Conservation (phyloP, 2,888 invertebrate species). For the Drosophila acutilabella region DNA sequence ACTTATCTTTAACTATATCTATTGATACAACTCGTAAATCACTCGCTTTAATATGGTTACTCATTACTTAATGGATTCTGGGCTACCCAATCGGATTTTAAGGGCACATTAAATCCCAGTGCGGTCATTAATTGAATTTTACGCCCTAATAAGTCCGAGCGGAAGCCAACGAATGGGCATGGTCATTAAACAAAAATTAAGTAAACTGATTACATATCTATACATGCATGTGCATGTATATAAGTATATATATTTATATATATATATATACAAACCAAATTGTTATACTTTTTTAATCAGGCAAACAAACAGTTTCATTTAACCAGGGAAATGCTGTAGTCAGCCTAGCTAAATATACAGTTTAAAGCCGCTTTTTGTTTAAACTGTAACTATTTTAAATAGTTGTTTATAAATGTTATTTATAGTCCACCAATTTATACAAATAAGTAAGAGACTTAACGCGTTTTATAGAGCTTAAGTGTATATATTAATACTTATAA, state of each 20-base stretch:
- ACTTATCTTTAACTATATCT: no score
- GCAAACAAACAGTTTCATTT: background rate
- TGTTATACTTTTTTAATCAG: background rate
- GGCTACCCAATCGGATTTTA: background rate
- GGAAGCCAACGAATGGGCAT: constrained; percentile 32
- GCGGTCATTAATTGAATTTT: constrained; percentile 70
- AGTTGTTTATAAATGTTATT: no score
- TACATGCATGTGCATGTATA: constrained; percentile 11
- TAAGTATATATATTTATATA: constrained; percentile 17
- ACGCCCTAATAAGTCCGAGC: constrained; percentile 60
- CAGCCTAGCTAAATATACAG: no score
- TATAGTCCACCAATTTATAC: no score
- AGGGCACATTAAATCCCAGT: constrained; percentile 42
- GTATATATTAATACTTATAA: no score
- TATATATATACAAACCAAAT: constrained; percentile 11
- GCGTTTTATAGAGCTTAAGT: no score
- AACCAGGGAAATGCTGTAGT: background rate
- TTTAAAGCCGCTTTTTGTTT: no score
- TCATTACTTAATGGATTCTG: background rate
- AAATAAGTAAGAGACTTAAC: no score
- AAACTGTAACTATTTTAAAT: no score
- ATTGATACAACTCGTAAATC: background rate
- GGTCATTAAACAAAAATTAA: constrained; percentile 27
- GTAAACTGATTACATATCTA: constrained; percentile 37
- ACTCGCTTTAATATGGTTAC: background rate